These are phyloP conservation scores for Erethizon dorsatum DNA, from an alignment of 2,797 vertebrate species.

Conservation along the genomic window DNA sequence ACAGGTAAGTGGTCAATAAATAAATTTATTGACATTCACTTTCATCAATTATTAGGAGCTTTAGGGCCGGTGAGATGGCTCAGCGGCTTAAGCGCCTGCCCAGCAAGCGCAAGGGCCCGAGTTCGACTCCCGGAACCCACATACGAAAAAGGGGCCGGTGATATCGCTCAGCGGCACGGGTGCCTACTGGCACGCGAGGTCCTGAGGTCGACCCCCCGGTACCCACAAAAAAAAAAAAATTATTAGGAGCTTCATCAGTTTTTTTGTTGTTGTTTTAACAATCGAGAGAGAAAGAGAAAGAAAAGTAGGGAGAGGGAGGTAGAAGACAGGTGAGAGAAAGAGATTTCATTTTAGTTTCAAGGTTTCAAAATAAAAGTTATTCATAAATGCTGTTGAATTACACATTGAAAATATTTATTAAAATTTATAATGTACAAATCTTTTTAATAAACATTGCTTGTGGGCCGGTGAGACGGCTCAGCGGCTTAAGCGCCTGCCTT, in stretches of 20 bases:
- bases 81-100: too few relatives aligned
- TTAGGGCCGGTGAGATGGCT: too few relatives aligned
- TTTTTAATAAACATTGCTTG: neutral
- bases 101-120: too few relatives aligned
- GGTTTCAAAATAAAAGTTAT: neutral
- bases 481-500: too few relatives aligned
- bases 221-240: too few relatives aligned
- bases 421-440: neutral
- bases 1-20: neutral
- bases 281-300: neutral
- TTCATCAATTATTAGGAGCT: neutral
- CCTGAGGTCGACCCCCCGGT: too few relatives aligned
- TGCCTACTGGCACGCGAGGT: too few relatives aligned
- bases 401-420: neutral
- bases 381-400: neutral
- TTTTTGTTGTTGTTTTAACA: neutral
- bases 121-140: too few relatives aligned
- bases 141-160: too few relatives aligned
- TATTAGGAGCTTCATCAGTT: too few relatives aligned
- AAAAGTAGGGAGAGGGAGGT: neutral
- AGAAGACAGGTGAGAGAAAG: neutral
- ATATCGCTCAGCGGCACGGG: too few relatives aligned
- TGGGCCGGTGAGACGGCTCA: too few relatives aligned
- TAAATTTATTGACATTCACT: neutral
- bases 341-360: neutral